phyloP scores from a whole-genome alignment of 2,797 vertebrate genomes.

The Aratinga solstitialis region DNA sequence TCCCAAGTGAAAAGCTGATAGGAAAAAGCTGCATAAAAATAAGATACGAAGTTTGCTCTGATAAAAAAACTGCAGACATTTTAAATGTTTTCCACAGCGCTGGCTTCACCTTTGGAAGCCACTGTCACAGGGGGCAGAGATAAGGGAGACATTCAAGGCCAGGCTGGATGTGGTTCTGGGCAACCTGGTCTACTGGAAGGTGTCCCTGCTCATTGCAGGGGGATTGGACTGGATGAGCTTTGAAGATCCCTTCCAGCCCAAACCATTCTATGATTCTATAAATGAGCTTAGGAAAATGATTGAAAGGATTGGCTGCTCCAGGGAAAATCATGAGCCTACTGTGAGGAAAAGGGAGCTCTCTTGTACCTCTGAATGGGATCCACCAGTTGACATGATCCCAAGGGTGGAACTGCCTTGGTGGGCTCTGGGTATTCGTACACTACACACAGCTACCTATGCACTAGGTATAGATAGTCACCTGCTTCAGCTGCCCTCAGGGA shows the following conservation, averaged over 20 bases:
- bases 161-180: not conserved
- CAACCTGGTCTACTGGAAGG: not conserved
- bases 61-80: not conserved
- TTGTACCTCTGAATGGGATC: not conserved
- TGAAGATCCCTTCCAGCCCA: not conserved
- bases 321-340: not conserved
- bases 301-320: not conserved
- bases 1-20: conserved; percentile 10
- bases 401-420: not conserved
- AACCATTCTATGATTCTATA: not conserved
- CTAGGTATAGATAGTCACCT: accelerated
- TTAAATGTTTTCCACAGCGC: not conserved
- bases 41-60: not conserved
- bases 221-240: not conserved
- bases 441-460: not conserved
- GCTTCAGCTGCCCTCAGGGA: not conserved
- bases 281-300: not conserved
- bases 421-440: not conserved
- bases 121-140: not conserved
- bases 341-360: not conserved
- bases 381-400: not conserved
- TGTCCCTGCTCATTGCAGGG: not conserved
- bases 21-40: not conserved
- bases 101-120: not conserved
- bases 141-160: not conserved